Evolutionary conservation across 2,888 invertebrate genomes (phyloP).

Genomic region (Polydesmus complanatus): DNA sequence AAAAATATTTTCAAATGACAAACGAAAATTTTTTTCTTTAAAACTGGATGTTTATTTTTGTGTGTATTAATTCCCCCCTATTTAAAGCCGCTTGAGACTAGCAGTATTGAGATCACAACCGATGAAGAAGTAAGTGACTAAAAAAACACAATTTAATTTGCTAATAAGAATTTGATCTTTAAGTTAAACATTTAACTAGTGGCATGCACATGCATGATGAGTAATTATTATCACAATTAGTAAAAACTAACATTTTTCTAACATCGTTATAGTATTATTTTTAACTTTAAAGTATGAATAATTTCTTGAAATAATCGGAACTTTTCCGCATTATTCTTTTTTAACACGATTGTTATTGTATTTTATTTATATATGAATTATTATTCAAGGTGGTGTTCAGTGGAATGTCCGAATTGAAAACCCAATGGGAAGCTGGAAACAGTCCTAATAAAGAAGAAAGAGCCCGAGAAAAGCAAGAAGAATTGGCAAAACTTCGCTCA

Average conservation of each 20-base stretch:
- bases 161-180: background rate
- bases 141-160: background rate
- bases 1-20: too few relatives aligned
- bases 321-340: background rate
- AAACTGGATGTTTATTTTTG: background rate
- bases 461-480: conserved; percentile 70
- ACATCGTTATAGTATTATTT: conserved; percentile 5
- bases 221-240: background rate
- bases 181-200: too few relatives aligned
- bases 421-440: conserved; percentile 25
- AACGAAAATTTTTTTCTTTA: too few relatives aligned
- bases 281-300: conserved; percentile 4
- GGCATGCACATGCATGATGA: too few relatives aligned
- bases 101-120: background rate
- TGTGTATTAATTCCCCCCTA: background rate
- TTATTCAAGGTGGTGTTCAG: conserved; percentile 16
- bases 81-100: background rate
- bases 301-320: background rate
- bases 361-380: background rate
- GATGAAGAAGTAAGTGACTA: background rate
- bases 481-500: conserved; percentile 72
- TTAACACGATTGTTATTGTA: background rate
- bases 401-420: conserved; percentile 24
- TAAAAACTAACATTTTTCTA: background rate
- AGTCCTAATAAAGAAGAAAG: conserved; percentile 35